These are phyloP conservation scores for Apotomis betuletana DNA, from an alignment of 2,888 invertebrate species.

Conservation along the genomic window DNA sequence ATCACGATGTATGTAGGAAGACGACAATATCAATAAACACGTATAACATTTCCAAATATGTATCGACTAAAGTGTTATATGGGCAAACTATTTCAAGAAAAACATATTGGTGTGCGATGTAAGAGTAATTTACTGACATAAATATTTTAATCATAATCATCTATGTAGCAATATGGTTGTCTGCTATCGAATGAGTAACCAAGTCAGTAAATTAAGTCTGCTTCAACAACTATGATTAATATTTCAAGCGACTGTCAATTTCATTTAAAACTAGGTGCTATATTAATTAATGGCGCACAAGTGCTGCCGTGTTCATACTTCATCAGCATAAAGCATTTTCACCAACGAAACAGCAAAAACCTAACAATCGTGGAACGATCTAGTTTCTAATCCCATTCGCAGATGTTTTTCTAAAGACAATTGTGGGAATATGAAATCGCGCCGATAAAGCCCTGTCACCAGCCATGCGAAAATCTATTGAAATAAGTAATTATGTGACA, in stretches of 20 bases:
- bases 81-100: no score
- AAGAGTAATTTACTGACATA: no score
- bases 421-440: constrained; percentile 46
- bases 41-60: no score
- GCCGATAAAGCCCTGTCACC: constrained; percentile 32
- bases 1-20: no score
- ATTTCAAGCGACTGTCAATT: not conserved
- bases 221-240: not conserved
- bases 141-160: no score
- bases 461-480: constrained; percentile 25
- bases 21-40: no score
- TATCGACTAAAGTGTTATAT: no score
- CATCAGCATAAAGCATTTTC: constrained; percentile 13
- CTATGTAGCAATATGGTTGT: not conserved
- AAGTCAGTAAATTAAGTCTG: not conserved
- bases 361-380: constrained; percentile 36
- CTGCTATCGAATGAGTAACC: not conserved
- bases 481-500: constrained; percentile 27
- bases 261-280: not conserved
- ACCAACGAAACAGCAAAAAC: constrained; percentile 32
- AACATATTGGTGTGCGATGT: no score
- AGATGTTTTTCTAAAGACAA: constrained; percentile 44
- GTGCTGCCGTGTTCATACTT: not conserved
- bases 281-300: not conserved
- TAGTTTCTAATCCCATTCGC: constrained; percentile 38